Conservation (phyloP, 1,140 invertebrate species). For the Pissodes strobi region DNA sequence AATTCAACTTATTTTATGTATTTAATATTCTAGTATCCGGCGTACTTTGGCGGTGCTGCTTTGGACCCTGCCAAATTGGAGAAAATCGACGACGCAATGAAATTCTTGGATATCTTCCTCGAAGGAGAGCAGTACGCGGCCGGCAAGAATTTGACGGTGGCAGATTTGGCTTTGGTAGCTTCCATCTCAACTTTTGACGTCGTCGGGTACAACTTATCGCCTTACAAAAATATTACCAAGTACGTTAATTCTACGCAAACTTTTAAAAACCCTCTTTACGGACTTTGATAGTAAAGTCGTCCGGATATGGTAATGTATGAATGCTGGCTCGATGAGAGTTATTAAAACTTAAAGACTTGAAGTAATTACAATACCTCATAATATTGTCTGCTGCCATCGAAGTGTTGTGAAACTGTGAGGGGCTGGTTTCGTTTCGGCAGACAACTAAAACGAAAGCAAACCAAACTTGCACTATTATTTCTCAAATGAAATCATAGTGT, state of each 20-base stretch:
- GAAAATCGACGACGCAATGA: slow-evolving; percentile 66
- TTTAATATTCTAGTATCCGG: slow-evolving; percentile 71
- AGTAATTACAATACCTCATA: slow-evolving; percentile 39
- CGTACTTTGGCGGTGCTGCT: slow-evolving; percentile 66
- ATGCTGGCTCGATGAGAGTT: no score
- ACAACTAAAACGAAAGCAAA: no score
- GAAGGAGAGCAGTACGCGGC: slow-evolving; percentile 68
- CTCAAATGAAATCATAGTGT: no score
- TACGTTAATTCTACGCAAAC: no score
- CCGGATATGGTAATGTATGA: no score
- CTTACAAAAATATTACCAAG: slow-evolving; percentile 67
- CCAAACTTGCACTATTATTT: not conserved
- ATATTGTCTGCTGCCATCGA: no score
- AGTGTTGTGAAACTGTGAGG: no score
- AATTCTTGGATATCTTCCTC: slow-evolving; percentile 70
- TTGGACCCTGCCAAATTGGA: slow-evolving; percentile 67
- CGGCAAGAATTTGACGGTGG: slow-evolving; percentile 72
- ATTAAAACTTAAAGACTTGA: no score
- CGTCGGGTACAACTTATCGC: slow-evolving; percentile 66
- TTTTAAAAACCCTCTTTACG: no score
- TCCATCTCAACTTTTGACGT: slow-evolving; percentile 69
- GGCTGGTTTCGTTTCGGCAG: no score
- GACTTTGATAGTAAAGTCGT: no score
- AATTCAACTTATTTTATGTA: no score
- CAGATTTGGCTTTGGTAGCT: slow-evolving; percentile 68